These are phyloP conservation scores for Nymphalis polychloros DNA, from an alignment of 2,888 invertebrate genomes.

Conservation along the genomic window DNA sequence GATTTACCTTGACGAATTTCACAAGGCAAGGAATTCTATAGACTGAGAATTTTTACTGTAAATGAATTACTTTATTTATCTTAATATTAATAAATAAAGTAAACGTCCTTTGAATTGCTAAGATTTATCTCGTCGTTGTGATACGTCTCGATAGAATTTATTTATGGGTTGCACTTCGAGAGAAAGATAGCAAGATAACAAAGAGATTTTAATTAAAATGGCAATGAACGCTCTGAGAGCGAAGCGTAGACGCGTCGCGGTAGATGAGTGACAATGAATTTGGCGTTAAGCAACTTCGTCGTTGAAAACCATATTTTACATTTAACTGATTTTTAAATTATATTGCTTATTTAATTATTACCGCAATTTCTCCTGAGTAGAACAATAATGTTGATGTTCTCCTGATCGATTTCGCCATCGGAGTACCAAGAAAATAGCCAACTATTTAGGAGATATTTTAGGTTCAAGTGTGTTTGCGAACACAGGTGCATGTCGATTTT, in stretches of 20 bases:
- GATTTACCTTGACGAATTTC: too few relatives aligned
- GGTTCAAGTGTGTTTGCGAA: too few relatives aligned
- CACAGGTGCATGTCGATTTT: too few relatives aligned
- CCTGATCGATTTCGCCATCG: too few relatives aligned
- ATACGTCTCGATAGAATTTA: slow-evolving; percentile 23
- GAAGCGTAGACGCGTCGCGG: slow-evolving; percentile 16
- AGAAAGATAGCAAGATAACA: slow-evolving; percentile 42
- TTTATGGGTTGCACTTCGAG: slow-evolving; percentile 25
- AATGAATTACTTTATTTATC: not conserved
- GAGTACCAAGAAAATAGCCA: too few relatives aligned
- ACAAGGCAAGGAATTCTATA: too few relatives aligned
- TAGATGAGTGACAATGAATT: slow-evolving; percentile 12
- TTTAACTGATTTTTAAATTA: not conserved
- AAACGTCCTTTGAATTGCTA: not conserved
- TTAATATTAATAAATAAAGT: slow-evolving; percentile 4
- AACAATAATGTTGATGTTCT: too few relatives aligned
- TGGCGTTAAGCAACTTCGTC: slow-evolving; percentile 9
- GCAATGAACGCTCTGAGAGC: slow-evolving; percentile 25
- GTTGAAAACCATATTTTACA: slow-evolving; percentile 9
- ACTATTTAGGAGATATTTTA: too few relatives aligned
- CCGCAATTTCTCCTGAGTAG: too few relatives aligned
- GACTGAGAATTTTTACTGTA: too few relatives aligned
- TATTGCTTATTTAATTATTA: not conserved
- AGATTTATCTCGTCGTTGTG: not conserved
- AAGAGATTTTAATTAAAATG: slow-evolving; percentile 49